Conservation (phyloP, 2,888 invertebrate genomes). For the Eupithecia dodoneata region DNA sequence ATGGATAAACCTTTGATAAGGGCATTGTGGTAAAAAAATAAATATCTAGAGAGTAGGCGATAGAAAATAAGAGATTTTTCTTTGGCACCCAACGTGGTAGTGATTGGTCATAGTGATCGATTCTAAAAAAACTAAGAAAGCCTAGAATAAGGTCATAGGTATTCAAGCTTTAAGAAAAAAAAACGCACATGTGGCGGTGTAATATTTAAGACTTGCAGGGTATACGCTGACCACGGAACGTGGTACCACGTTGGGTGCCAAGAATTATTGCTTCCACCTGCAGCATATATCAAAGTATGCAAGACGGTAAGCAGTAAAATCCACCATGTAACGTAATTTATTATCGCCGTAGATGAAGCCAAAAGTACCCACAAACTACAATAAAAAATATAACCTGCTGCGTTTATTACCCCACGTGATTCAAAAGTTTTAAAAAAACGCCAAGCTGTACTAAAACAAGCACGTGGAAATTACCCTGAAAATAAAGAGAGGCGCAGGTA, state of each 20-base stretch:
- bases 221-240: neutral
- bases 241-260: constrained; percentile 7
- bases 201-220: neutral
- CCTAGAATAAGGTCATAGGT: too few species aligned
- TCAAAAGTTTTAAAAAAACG: too few species aligned
- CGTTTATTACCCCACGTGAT: neutral
- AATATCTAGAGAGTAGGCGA: neutral
- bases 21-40: neutral
- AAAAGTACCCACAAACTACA: neutral
- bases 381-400: neutral
- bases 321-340: neutral
- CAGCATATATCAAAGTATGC: neutral
- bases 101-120: neutral
- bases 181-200: neutral
- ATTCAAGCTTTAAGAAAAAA: neutral
- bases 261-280: neutral
- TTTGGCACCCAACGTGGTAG: constrained; percentile 26
- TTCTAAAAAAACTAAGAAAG: neutral
- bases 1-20: neutral
- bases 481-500: neutral
- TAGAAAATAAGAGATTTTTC: neutral
- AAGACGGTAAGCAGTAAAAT: neutral
- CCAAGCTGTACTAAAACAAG: neutral
- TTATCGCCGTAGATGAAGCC: neutral
- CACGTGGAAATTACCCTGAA: neutral